Conservation (phyloP, 2,113 vertebrate species). For the Phylloscopus trochilus region DNA sequence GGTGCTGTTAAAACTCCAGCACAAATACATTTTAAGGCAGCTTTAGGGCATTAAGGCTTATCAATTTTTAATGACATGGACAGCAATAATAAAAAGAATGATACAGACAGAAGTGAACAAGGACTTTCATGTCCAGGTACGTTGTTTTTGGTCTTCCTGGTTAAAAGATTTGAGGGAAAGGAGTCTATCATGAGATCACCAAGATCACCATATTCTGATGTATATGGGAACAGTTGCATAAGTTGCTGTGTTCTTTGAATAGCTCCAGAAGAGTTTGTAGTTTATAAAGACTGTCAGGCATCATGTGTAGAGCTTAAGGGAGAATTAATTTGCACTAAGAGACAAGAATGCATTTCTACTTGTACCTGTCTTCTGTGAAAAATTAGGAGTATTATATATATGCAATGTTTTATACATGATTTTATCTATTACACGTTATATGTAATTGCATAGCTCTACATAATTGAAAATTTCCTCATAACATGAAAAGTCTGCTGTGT, state of each 20-base stretch:
- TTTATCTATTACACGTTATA: not conserved
- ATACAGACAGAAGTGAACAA: fast-evolving
- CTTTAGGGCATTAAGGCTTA: not conserved
- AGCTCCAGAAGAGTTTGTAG: not conserved
- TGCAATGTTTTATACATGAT: not conserved
- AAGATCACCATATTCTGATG: not conserved
- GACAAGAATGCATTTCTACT: not conserved
- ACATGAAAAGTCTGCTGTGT: not conserved
- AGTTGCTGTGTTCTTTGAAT: not conserved
- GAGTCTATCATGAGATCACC: not conserved
- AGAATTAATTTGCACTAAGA: not conserved
- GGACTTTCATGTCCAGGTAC: not conserved
- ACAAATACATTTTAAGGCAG: not conserved
- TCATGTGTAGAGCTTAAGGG: not conserved
- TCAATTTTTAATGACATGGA: not conserved
- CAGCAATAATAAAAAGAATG: not conserved
- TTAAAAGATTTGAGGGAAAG: not conserved
- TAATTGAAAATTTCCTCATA: not conserved
- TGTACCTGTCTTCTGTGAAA: not conserved
- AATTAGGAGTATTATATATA: not conserved
- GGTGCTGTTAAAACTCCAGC: not conserved
- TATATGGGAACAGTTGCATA: not conserved
- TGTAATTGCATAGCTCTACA: not conserved
- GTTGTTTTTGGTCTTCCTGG: not conserved
- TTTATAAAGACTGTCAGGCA: not conserved